Percentiles rank a stretch among this genome's conserved stretches.
Evolutionary conservation across 2,888 invertebrate genomes (phyloP).

Genomic region (Bruchidius siliquastri): DNA sequence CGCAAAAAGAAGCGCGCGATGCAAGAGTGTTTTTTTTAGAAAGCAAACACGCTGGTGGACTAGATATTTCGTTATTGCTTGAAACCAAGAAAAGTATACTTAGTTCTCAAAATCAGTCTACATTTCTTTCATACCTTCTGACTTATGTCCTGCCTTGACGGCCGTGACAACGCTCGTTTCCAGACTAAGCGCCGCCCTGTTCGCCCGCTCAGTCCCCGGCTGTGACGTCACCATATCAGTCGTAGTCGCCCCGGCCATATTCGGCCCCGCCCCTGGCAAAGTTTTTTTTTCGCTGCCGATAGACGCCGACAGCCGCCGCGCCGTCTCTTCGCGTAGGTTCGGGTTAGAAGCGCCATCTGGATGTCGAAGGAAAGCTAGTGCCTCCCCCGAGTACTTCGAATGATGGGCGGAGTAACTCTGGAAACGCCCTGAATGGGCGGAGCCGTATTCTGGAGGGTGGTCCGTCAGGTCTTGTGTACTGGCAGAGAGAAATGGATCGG

Average conservation of each 20-base stretch:
- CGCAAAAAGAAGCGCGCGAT: no score
- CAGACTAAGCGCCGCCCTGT: slow-evolving; percentile 57
- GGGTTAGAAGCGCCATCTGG: slow-evolving; percentile 94
- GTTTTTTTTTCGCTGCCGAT: slow-evolving; percentile 48
- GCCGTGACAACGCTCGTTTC: slow-evolving; percentile 59
- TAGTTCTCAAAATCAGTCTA: no score
- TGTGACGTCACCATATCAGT: slow-evolving; percentile 29
- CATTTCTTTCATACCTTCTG: slow-evolving; percentile 54
- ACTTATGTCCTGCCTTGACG: slow-evolving; percentile 53
- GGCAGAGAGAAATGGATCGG: slow-evolving; percentile 51
- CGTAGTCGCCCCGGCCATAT: slow-evolving; percentile 41
- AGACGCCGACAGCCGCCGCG: slow-evolving; percentile 59
- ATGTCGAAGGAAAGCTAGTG: slow-evolving; percentile 69
- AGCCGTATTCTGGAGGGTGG: slow-evolving; percentile 26
- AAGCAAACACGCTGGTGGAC: no score
- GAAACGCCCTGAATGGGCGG: slow-evolving; percentile 48
- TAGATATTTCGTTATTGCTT: no score
- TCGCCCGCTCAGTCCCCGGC: slow-evolving; percentile 57
- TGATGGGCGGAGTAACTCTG: slow-evolving; percentile 56
- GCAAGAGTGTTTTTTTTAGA: no score
- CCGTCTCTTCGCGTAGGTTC: slow-evolving; percentile 68
- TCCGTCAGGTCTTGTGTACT: slow-evolving; percentile 50
- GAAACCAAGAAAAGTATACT: no score
- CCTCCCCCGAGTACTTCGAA: slow-evolving; percentile 48
- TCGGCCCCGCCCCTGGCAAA: not conserved